Evolutionary conservation across 1,140 invertebrate genomes (phyloP).

Genomic region (Pseudoatta argentina): DNA sequence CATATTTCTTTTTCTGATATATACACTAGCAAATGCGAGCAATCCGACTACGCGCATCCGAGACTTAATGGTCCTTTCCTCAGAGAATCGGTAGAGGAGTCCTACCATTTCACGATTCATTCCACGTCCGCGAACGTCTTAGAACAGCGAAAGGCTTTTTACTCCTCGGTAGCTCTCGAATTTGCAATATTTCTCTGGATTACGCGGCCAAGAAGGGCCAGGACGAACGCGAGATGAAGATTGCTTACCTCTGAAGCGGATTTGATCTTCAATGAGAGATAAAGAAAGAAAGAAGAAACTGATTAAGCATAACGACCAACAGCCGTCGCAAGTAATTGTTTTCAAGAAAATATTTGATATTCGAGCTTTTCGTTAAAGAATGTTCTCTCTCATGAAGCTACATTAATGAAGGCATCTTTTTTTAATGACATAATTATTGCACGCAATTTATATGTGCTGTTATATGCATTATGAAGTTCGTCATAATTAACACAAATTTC

Average conservation of each 20-base stretch:
- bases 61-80: constrained; percentile 60
- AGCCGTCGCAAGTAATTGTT: constrained; percentile 33
- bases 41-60: constrained; percentile 50
- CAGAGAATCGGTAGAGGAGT: constrained; percentile 48
- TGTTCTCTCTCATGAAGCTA: background rate
- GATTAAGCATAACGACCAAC: constrained; percentile 16
- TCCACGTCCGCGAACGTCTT: constrained; percentile 60
- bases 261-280: constrained; percentile 20
- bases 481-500: constrained; percentile 5
- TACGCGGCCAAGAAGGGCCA: constrained; percentile 40
- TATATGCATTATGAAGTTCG: background rate
- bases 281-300: background rate
- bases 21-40: constrained; percentile 37
- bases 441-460: background rate
- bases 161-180: constrained; percentile 51
- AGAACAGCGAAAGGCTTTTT: constrained; percentile 65
- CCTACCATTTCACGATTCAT: constrained; percentile 57
- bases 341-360: constrained; percentile 49
- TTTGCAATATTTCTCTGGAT: constrained; percentile 66
- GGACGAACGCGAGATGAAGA: constrained; percentile 32
- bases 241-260: constrained; percentile 35
- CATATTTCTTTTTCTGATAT: constrained; percentile 48
- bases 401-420: background rate
- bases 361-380: constrained; percentile 26
- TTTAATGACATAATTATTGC: background rate